Conservation (phyloP, 2,888 invertebrate genomes). For the Metallyticus violacea region DNA sequence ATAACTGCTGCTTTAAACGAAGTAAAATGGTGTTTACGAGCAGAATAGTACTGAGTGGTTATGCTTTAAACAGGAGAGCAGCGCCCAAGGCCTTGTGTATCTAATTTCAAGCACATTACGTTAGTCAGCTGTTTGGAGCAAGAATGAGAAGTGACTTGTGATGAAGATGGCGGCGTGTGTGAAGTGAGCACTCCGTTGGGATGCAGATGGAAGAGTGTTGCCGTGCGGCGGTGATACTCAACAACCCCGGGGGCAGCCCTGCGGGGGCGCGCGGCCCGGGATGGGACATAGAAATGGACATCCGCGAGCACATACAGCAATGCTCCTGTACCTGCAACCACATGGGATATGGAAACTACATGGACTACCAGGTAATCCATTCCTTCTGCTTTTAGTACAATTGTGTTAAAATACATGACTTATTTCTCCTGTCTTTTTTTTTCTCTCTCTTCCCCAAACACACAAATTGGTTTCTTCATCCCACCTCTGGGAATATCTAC, state of each 20-base stretch:
- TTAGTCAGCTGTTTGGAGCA: too few relatives aligned
- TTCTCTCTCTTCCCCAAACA: background rate
- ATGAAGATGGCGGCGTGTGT: too few relatives aligned
- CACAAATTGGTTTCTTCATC: too few relatives aligned
- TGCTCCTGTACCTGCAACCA: conserved; percentile 91
- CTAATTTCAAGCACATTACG: background rate
- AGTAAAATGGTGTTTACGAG: background rate
- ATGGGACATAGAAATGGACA: conserved; percentile 72
- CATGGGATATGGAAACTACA: conserved; percentile 89
- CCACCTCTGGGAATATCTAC: background rate
- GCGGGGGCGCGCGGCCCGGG: conserved; percentile 41
- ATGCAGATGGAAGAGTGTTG: conserved; percentile 32
- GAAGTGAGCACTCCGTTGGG: background rate
- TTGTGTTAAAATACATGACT: background rate
- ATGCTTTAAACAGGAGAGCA: background rate
- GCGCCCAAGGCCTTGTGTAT: background rate
- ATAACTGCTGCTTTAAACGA: background rate
- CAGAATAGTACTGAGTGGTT: background rate
- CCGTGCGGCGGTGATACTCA: conserved; percentile 19
- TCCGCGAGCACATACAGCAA: conserved; percentile 83
- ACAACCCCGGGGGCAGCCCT: conserved; percentile 53
- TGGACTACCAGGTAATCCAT: conserved; percentile 75
- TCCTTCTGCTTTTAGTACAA: background rate
- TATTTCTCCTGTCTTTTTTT: background rate
- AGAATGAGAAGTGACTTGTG: background rate